phyloP scores from a whole-genome alignment of 2,797 vertebrate genomes.

The Muscicapa striata region DNA sequence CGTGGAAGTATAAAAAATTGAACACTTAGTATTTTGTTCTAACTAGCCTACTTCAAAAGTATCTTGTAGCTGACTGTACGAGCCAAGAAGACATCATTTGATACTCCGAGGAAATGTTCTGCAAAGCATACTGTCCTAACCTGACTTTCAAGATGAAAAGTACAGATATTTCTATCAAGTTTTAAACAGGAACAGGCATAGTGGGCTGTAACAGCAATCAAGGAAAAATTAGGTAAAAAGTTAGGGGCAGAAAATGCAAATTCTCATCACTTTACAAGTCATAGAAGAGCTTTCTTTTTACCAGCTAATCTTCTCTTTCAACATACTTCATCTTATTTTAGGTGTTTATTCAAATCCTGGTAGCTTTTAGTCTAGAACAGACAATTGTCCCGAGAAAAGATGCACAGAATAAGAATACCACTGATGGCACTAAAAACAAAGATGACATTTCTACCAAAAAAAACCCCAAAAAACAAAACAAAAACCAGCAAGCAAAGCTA shows the following conservation, averaged over 20 bases:
- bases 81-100: background rate
- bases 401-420: background rate
- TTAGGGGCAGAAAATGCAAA: background rate
- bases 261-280: background rate
- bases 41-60: slow-evolving; percentile 21
- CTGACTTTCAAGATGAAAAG: slow-evolving; percentile 6
- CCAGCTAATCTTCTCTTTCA: background rate
- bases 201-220: background rate
- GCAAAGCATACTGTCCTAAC: background rate
- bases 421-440: background rate
- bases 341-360: background rate
- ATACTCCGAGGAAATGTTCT: background rate
- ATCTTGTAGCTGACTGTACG: background rate
- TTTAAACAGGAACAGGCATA: slow-evolving; percentile 6
- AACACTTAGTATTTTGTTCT: slow-evolving; percentile 31
- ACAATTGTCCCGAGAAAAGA: background rate
- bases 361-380: background rate
- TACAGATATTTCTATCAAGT: background rate
- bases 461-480: background rate
- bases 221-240: background rate
- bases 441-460: background rate
- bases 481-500: background rate
- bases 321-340: background rate
- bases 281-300: background rate
- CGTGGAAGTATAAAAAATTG: background rate